A percentile compares a stretch with the other conserved stretches of the same genome.
phyloP scores from a whole-genome alignment of 2,888 invertebrate species.

The Stenichneumon culpator region DNA sequence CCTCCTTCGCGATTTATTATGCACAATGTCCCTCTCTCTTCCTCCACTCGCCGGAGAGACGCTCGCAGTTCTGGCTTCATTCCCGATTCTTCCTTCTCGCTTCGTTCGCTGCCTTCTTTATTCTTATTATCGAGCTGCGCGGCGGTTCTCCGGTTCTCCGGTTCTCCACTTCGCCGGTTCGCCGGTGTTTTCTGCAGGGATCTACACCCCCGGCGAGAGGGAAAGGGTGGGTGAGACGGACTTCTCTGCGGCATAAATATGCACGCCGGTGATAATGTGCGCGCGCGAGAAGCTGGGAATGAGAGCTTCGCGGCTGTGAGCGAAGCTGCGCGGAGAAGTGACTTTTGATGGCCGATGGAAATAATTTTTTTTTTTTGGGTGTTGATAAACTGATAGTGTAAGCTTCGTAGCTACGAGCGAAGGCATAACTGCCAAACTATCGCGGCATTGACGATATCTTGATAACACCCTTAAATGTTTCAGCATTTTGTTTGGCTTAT shows the following conservation, averaged over 20 bases:
- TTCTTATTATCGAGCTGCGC: slow-evolving; percentile 51
- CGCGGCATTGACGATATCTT: too few relatives aligned
- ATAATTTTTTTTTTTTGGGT: too few relatives aligned
- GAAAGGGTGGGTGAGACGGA: slow-evolving; percentile 1
- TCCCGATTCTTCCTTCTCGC: slow-evolving; percentile 7
- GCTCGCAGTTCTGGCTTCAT: slow-evolving; percentile 11
- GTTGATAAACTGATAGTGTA: too few relatives aligned
- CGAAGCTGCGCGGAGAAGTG: neutral
- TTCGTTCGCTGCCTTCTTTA: slow-evolving; percentile 39
- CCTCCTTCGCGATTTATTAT: slow-evolving; percentile 55
- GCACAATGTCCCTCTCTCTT: slow-evolving; percentile 42
- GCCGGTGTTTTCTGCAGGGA: neutral
- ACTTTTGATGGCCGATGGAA: too few relatives aligned
- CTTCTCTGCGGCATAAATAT: slow-evolving; percentile 47
- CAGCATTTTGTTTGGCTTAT: too few relatives aligned
- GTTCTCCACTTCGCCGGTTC: neutral
- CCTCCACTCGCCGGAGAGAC: neutral
- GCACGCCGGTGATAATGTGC: slow-evolving; percentile 80
- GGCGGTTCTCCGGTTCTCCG: slow-evolving; percentile 36
- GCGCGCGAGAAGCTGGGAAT: slow-evolving; percentile 24
- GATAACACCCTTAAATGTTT: too few relatives aligned
- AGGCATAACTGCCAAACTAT: too few relatives aligned
- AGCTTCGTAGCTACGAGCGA: too few relatives aligned
- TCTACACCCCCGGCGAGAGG: slow-evolving; percentile 30
- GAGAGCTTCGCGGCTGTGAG: neutral